Percentiles rank a stretch among this genome's conserved stretches.
phyloP scores from a whole-genome alignment of 2,797 vertebrate genomes.

The Acanthis flammea region DNA sequence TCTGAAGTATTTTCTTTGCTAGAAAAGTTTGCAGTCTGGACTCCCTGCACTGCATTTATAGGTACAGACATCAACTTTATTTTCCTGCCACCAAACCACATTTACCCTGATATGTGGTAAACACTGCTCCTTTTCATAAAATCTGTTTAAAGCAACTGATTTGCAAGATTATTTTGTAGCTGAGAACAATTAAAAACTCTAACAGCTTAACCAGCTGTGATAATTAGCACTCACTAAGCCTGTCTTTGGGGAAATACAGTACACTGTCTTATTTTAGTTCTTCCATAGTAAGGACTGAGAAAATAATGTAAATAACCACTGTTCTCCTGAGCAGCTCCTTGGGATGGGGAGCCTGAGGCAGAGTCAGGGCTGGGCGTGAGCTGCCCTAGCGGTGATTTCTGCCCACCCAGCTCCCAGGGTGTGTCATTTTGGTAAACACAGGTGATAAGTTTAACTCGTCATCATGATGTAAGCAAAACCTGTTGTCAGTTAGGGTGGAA shows the following conservation, averaged over 20 bases:
- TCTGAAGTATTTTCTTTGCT: not conserved
- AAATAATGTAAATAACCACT: not conserved
- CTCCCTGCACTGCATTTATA: not conserved
- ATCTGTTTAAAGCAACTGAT: not conserved
- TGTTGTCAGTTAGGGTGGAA: not conserved
- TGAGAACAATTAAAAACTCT: not conserved
- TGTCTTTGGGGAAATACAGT: not conserved
- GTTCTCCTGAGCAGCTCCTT: not conserved
- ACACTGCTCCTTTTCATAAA: not conserved
- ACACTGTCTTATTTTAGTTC: not conserved
- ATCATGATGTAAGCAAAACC: not conserved
- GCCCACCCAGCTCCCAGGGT: accelerated
- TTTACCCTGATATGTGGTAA: not conserved
- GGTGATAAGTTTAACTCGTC: not conserved
- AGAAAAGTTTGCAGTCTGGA: not conserved
- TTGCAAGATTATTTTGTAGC: not conserved
- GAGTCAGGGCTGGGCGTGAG: accelerated
- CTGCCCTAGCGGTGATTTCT: accelerated
- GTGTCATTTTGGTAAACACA: not conserved
- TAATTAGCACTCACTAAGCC: not conserved
- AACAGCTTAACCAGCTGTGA: not conserved
- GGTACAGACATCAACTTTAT: not conserved
- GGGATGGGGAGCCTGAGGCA: not conserved
- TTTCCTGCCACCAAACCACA: not conserved
- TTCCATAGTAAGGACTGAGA: not conserved